These are phyloP conservation scores for Rhabdornis inornatus DNA, from an alignment of 2,113 vertebrate genomes.

Conservation along the genomic window DNA sequence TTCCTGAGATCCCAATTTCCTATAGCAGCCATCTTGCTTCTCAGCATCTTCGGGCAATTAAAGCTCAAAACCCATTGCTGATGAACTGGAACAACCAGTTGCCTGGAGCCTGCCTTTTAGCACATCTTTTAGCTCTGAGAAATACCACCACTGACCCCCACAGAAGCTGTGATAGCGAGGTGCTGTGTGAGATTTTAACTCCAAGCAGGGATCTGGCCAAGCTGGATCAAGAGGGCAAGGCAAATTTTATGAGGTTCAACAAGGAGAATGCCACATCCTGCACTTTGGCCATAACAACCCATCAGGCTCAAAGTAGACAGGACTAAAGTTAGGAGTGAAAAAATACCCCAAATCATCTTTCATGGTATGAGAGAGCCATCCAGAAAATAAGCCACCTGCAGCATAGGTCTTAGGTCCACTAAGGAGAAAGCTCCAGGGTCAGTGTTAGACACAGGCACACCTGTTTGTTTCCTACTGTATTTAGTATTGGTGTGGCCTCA, in stretches of 20 bases:
- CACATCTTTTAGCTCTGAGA: not conserved
- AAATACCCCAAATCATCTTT: not conserved
- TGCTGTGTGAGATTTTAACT: not conserved
- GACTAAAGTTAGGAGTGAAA: not conserved
- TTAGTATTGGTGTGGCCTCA: not conserved
- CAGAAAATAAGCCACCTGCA: not conserved
- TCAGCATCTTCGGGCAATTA: not conserved
- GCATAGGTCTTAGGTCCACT: not conserved
- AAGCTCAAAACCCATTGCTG: not conserved
- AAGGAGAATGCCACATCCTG: accelerated
- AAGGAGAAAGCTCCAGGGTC: not conserved
- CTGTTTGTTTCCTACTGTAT: not conserved
- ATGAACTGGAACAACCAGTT: not conserved
- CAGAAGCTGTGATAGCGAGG: not conserved
- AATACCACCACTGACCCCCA: not conserved
- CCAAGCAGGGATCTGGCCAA: not conserved
- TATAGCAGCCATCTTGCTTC: not conserved
- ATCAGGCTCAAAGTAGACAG: not conserved
- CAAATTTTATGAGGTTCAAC: not conserved
- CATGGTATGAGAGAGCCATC: not conserved
- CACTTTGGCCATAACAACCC: not conserved
- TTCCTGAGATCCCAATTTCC: not conserved
- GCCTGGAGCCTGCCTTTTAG: not conserved
- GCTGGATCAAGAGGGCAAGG: not conserved
- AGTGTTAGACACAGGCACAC: not conserved